Percentiles rank a stretch among this genome's conserved stretches.
phyloP scores from a whole-genome alignment of 2,113 vertebrate genomes.

The Brachypodius melanocephalos region DNA sequence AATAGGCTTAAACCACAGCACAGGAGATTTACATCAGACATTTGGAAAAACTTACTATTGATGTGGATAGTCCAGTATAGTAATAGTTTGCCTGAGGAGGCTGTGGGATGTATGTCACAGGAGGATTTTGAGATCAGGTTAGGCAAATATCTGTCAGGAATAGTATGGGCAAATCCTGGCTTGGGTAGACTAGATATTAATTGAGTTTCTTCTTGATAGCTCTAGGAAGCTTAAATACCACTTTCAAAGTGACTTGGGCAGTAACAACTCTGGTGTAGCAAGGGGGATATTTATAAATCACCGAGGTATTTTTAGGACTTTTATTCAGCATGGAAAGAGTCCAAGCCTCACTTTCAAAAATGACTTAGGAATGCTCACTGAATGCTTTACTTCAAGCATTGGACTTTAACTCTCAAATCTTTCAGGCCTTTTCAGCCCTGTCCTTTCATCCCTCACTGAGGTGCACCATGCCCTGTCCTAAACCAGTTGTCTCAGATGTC shows the following conservation, averaged over 20 bases:
- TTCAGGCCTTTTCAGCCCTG: neutral
- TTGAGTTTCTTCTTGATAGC: neutral
- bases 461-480: neutral
- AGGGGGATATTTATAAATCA: conserved; percentile 2
- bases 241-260: neutral
- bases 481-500: neutral
- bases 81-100: neutral
- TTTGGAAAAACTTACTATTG: conserved; percentile 14
- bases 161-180: neutral
- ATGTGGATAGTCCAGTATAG: neutral
- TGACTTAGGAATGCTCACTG: neutral
- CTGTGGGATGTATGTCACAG: neutral
- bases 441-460: neutral
- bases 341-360: conserved; percentile 4
- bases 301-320: conserved; percentile 27
- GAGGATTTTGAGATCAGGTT: conserved; percentile 22
- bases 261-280: neutral
- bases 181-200: neutral
- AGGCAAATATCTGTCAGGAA: neutral
- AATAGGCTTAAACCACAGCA: conserved; percentile 43
- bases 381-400: neutral
- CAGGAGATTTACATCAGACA: neutral
- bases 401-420: neutral
- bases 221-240: conserved; percentile 7
- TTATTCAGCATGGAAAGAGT: neutral